These are phyloP conservation scores for Nemoura dubitans DNA, from an alignment of 2,888 invertebrate genomes.

Conservation along the genomic window DNA sequence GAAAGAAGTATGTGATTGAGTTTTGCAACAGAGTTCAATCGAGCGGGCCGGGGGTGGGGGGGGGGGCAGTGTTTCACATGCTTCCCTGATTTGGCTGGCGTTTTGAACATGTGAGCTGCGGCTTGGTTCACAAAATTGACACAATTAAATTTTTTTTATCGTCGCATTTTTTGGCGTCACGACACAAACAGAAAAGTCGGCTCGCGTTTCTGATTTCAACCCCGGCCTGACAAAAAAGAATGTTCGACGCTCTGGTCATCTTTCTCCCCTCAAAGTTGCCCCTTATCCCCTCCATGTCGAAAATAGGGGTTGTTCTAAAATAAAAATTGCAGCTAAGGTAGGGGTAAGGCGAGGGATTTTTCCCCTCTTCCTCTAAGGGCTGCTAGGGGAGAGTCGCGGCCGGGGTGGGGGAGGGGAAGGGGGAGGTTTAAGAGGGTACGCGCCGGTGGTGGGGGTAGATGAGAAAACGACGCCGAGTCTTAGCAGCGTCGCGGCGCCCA, in stretches of 20 bases:
- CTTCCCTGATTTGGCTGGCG: too few relatives aligned
- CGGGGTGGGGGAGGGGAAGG: too few relatives aligned
- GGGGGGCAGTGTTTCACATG: too few relatives aligned
- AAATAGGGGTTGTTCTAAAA: slow-evolving; percentile 42
- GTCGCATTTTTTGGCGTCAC: neutral
- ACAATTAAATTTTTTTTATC: neutral
- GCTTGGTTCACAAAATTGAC: too few relatives aligned
- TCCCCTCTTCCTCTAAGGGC: slow-evolving; percentile 44
- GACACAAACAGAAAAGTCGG: neutral
- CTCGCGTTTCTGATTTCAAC: slow-evolving; percentile 19
- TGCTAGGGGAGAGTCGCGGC: slow-evolving; percentile 45
- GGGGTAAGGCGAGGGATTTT: slow-evolving; percentile 46
- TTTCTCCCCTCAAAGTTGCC: slow-evolving; percentile 38
- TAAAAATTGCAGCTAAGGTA: slow-evolving; percentile 41
- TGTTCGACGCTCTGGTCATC: slow-evolving; percentile 34
- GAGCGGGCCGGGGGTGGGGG: too few relatives aligned
- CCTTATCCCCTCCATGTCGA: slow-evolving; percentile 38
- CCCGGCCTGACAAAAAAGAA: slow-evolving; percentile 14
- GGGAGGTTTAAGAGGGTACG: slow-evolving; percentile 40
- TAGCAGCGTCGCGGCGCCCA: slow-evolving; percentile 38
- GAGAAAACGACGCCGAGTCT: slow-evolving; percentile 49
- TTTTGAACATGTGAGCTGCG: too few relatives aligned
- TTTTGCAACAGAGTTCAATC: neutral
- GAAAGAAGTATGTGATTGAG: neutral
- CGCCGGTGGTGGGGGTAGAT: slow-evolving; percentile 44